phyloP scores from a whole-genome alignment of 2,888 invertebrate species.

The Liposcelis brunnea region DNA sequence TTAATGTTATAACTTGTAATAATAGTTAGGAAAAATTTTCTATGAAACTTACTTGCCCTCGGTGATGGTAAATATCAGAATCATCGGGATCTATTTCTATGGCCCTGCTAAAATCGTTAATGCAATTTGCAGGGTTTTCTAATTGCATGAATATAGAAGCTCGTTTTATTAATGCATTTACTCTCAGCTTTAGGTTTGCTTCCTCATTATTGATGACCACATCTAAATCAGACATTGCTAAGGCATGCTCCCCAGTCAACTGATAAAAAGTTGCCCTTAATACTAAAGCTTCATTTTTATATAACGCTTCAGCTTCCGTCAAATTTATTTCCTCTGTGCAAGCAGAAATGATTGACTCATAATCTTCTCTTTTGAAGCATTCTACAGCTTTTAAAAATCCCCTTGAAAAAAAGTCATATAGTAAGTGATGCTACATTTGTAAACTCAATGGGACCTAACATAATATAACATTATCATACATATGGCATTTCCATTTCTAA shows the following conservation, averaged over 20 bases:
- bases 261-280: constrained; percentile 71
- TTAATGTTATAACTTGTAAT: background rate
- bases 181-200: constrained; percentile 38
- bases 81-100: constrained; percentile 58
- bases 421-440: background rate
- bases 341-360: constrained; percentile 56
- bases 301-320: constrained; percentile 38
- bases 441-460: constrained; percentile 13
- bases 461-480: constrained; percentile 10
- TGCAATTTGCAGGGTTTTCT: constrained; percentile 49
- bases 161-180: constrained; percentile 76
- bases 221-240: constrained; percentile 53
- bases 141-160: constrained; percentile 70
- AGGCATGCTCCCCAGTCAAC: constrained; percentile 54
- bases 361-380: constrained; percentile 50
- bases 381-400: constrained; percentile 55
- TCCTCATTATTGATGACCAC: constrained; percentile 47
- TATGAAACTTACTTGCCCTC: constrained; percentile 46
- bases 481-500: no score
- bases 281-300: constrained; percentile 53
- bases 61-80: constrained; percentile 81
- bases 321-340: constrained; percentile 63
- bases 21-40: background rate
- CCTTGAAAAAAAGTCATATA: constrained; percentile 23
- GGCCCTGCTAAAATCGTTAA: constrained; percentile 64